Evolutionary conservation across 30 jellyfish, hydroid and myxozoan genomes (phyloP), one percentile per base, ranked within the genome.

Genomic region (Hydractinia echinata): DNA sequence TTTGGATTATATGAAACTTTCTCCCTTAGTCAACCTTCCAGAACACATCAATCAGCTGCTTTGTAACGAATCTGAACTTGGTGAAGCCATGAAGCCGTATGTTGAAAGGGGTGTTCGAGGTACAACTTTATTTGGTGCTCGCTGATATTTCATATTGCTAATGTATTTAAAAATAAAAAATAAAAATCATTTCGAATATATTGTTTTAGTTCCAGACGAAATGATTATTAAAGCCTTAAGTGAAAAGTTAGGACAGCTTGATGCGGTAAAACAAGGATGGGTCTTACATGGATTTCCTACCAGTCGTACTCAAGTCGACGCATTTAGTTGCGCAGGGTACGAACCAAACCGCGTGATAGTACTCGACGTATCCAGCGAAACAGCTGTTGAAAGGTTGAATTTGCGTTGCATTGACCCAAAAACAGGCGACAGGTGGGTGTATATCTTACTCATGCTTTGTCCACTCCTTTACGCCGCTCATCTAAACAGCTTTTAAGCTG

Each of bases 241-340:
- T 52, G 79, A 72, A 49, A 84, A 94, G 15, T 79, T 93, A 8
- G 88, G 95, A 53, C 94, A 74, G 21, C 88, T 93, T 15, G 96
- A 93, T 76, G 99, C 99, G 8, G 96, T 87, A 15, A 87, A 86
- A 61, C 51, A 91, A 44, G 99, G 99, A 67, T 93, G 99, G 99
- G 96, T 93, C 66, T 54, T 93, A 85, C 96, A 93, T 69, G 99
- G 99, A 5, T 93, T 93, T 78, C 99, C 99, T 49, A 93, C 77
- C 53, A 87, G 95, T n/a, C 79, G 96, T 72, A 74, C 88, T n/a
- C 99, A 93, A 70, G 90, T 92, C 39, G 96, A 84, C 6, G 87
- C 95, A 5, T 74, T 93, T 4, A 86, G 77, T 10, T 53, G 20
- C 4, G 95, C 96, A 0, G 96, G 96, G 4, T 85, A 93, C 71